A percentile compares a stretch with the other conserved stretches of the same genome.
Evolutionary conservation across 2,113 vertebrate genomes (phyloP).

Genomic region (Dromiciops gliroides): DNA sequence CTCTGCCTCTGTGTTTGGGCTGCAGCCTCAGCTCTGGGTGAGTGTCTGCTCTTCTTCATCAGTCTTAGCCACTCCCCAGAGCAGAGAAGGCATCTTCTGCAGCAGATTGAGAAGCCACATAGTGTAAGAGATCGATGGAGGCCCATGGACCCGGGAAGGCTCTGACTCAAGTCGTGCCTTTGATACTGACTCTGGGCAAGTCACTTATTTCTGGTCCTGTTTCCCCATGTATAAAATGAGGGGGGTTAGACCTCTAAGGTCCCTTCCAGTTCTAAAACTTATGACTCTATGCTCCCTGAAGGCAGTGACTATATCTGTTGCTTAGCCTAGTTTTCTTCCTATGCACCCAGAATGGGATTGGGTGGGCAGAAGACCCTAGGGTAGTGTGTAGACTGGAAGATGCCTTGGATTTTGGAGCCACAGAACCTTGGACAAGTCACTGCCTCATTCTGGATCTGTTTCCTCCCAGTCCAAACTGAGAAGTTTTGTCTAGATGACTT

Average conservation of each 20-base stretch:
- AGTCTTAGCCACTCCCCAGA: background rate
- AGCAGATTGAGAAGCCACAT: background rate
- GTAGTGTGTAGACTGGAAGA: background rate
- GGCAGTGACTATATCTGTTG: background rate
- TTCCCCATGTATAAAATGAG: background rate
- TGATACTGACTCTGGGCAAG: background rate
- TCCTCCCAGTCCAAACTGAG: background rate
- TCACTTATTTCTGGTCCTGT: background rate
- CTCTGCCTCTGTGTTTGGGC: background rate
- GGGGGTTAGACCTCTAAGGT: background rate
- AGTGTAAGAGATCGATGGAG: background rate
- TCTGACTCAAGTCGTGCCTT: background rate
- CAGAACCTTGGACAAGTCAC: background rate
- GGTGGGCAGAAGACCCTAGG: background rate
- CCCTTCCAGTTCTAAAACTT: background rate
- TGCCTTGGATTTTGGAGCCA: background rate
- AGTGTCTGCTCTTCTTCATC: background rate
- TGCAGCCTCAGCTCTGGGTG: background rate
- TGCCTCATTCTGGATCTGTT: background rate
- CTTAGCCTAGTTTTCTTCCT: background rate
- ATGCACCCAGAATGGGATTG: background rate
- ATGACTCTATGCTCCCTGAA: background rate
- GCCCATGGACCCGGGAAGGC: background rate
- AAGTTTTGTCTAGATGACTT: background rate
- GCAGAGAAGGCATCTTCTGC: background rate